Evolutionary conservation across 2,888 invertebrate species (phyloP).

Genomic region (Arrhopalites spinosus): DNA sequence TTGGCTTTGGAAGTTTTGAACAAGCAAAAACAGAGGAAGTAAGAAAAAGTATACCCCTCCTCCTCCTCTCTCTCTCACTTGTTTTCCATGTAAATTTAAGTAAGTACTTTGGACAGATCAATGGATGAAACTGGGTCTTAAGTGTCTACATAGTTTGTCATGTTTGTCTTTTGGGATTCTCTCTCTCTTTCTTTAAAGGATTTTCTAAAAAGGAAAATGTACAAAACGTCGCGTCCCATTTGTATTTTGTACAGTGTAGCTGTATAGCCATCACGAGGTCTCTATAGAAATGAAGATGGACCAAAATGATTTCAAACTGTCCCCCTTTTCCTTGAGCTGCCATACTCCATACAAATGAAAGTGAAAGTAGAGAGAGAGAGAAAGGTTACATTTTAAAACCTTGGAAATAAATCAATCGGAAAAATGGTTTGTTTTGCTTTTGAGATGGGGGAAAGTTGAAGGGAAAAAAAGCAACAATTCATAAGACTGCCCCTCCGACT

Average conservation of each 20-base stretch:
- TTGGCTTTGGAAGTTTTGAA: background rate
- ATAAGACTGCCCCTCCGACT: background rate
- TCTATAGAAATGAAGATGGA: background rate
- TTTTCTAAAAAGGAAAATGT: too few species aligned
- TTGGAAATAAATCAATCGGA: constrained; percentile 28
- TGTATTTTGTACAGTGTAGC: too few species aligned
- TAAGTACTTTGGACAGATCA: too few species aligned
- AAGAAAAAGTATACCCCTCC: background rate
- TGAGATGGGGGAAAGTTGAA: constrained; percentile 3
- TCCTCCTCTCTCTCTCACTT: constrained; percentile 1
- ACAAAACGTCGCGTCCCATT: too few species aligned
- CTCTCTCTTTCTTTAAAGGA: background rate
- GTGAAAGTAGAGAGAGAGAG: too few species aligned
- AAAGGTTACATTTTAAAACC: background rate
- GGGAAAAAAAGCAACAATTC: background rate
- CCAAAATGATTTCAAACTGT: background rate
- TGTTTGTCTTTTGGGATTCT: too few species aligned
- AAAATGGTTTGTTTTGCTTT: constrained; percentile 20
- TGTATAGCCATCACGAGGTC: background rate
- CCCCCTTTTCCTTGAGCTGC: background rate
- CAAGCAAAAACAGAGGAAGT: background rate
- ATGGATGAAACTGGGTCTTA: too few species aligned
- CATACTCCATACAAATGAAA: background rate
- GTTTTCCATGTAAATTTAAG: too few species aligned
- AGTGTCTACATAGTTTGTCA: too few species aligned